Base-by-base conservation (phyloP, 2,888 invertebrate species). In the Lasioglossum zephyrum region DNA sequence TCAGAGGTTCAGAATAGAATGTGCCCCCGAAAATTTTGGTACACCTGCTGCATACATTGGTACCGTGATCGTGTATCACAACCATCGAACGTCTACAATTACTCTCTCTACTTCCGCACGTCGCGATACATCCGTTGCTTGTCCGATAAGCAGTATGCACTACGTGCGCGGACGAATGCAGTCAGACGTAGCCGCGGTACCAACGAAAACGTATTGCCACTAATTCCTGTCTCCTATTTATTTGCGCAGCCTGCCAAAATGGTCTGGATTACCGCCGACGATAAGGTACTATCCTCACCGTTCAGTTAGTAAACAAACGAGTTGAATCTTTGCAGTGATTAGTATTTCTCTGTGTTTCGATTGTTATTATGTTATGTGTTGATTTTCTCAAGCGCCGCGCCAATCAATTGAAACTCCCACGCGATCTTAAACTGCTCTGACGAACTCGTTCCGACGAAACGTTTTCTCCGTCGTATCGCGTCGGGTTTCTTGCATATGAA, bases 201-300 rank as follows among this genome's bases (percentile, higher is more conserved):
- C 81, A 47, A 16, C 75, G 73, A 73, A 73, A 84, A 77, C 69
- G 78, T 81, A 87, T 77, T 81, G 74, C 77, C 86, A 87, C 91
- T 95, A 95, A 95, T 94, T 86, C 92, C 92, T 89, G 89, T 93
- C 92, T 93, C 91, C 91, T 93, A 92, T 95, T 94, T 95, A 92
- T 95, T 95, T 93, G 88, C 92, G 93, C 95, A 95, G 95, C 94
- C 93, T 89, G 92, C 92, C 93, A 94, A 93, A 94, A 95, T 95
- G 95, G 94, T 95, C 92, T 95, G 95, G 95, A 93, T 93, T 91
- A 94, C 95, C 91, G 88, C 79, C 92, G 94, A 95, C 85, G 95
- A 95, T 92, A 93, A 95, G 95, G 95, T 95, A 95, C 91, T 86
- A 77, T 44, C 36, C 57, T 70, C 49, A 63, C 80, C 70, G 41